Conservation (phyloP, 1,140 invertebrate species). For the Periplaneta americana region DNA sequence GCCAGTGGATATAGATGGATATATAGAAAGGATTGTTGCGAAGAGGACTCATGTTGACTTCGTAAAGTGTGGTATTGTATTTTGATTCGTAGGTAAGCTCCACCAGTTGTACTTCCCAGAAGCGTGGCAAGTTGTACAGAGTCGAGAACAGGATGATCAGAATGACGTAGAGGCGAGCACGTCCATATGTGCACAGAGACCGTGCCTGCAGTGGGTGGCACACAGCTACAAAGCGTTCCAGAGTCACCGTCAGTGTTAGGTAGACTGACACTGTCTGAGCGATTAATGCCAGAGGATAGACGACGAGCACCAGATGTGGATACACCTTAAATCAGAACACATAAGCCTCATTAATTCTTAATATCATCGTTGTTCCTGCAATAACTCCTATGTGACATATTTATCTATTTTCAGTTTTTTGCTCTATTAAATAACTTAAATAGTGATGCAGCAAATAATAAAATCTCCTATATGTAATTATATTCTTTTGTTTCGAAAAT, state of each 20-base stretch:
- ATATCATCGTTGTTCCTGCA: too few species aligned
- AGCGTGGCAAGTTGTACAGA: conserved; percentile 80
- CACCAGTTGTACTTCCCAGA: conserved; percentile 26
- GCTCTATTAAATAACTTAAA: too few species aligned
- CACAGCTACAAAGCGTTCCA: conserved; percentile 94
- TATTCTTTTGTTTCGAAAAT: too few species aligned
- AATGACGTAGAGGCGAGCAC: conserved; percentile 79
- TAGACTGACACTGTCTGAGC: conserved; percentile 93
- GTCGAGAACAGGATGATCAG: conserved; percentile 76
- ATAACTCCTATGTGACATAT: too few species aligned
- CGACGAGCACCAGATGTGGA: conserved; percentile 71
- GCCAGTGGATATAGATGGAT: conserved; percentile 84
- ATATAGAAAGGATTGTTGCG: conserved; percentile 70
- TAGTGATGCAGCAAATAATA: too few species aligned
- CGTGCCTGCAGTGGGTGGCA: conserved; percentile 87
- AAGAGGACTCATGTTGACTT: conserved; percentile 60
- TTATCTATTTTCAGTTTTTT: too few species aligned
- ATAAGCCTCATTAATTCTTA: too few species aligned
- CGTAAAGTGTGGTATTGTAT: conserved; percentile 60
- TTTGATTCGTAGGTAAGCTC: conserved; percentile 31
- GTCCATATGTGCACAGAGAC: conserved; percentile 83
- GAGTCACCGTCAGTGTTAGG: conserved; percentile 89
- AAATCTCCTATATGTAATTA: too few species aligned
- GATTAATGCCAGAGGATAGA: conserved; percentile 82
- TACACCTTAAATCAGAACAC: conserved; percentile 57